phyloP scores from a whole-genome alignment of 2,888 invertebrate genomes.

The Megastigmus dorsalis region DNA sequence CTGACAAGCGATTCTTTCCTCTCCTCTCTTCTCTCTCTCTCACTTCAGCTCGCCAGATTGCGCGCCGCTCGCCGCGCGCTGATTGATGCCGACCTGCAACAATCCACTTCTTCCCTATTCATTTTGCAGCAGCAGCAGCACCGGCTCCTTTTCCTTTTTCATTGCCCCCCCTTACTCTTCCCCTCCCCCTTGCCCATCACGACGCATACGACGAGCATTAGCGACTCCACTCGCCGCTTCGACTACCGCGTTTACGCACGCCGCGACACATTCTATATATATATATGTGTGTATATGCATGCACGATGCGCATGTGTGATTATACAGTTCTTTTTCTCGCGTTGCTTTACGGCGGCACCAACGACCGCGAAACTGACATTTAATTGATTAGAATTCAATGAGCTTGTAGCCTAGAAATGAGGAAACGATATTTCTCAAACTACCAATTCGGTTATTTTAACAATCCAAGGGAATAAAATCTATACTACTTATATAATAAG shows the following conservation, averaged over 20 bases:
- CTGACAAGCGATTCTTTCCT: slow-evolving; percentile 41
- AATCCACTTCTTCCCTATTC: slow-evolving; percentile 4
- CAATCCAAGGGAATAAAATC: too few relatives aligned
- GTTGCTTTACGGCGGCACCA: too few relatives aligned
- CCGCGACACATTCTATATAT: too few relatives aligned
- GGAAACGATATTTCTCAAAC: too few relatives aligned
- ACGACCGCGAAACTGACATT: slow-evolving; percentile 40
- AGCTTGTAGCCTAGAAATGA: too few relatives aligned
- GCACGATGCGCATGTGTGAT: too few relatives aligned
- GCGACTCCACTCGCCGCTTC: too few relatives aligned
- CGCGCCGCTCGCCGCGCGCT: slow-evolving; percentile 18
- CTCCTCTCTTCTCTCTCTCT: slow-evolving; percentile 1
- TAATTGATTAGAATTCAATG: slow-evolving; percentile 50
- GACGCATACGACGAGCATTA: neutral
- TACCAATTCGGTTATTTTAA: too few relatives aligned
- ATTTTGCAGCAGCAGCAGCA: too few relatives aligned
- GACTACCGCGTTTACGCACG: slow-evolving; percentile 58
- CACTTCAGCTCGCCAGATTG: slow-evolving; percentile 41
- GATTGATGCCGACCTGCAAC: slow-evolving; percentile 31
- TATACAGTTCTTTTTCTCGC: too few relatives aligned
- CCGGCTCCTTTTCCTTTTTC: slow-evolving; percentile 12
- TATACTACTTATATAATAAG: too few relatives aligned
- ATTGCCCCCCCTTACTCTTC: neutral
- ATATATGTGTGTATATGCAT: too few relatives aligned
- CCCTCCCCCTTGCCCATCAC: neutral